phyloP scores from a whole-genome alignment of 2,113 vertebrate species.

The Desmodus rotundus region DNA sequence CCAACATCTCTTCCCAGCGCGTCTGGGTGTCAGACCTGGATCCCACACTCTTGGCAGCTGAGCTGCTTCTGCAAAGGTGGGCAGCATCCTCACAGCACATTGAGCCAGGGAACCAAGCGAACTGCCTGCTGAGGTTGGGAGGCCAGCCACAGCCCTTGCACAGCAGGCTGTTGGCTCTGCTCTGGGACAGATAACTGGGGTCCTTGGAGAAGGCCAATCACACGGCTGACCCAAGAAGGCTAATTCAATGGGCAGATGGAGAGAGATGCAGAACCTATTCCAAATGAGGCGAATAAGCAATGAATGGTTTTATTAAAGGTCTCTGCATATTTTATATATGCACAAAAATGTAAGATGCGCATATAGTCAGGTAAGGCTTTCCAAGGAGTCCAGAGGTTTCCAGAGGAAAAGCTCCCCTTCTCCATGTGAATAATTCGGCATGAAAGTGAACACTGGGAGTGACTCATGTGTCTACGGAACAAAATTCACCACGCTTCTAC shows the following conservation, averaged over 20 bases:
- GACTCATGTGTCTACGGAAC: background rate
- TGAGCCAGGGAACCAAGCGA: background rate
- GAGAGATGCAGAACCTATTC: background rate
- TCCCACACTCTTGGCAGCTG: background rate
- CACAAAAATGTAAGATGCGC: background rate
- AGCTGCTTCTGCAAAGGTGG: background rate
- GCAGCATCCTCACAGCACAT: background rate
- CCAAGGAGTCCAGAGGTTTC: background rate
- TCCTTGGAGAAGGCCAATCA: background rate
- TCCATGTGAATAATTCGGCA: background rate
- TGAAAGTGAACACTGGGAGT: background rate
- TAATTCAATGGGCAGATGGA: background rate
- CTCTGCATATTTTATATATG: background rate
- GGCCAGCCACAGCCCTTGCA: background rate
- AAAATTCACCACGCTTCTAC: background rate
- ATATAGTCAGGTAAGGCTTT: background rate
- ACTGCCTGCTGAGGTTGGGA: background rate
- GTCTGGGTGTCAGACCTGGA: background rate
- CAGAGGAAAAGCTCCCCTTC: background rate
- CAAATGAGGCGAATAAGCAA: background rate
- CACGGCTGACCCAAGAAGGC: background rate
- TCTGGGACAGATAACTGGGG: background rate
- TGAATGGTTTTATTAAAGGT: background rate
- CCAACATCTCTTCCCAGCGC: background rate
- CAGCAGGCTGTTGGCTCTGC: background rate